A percentile compares a stretch with the other conserved stretches of the same genome.
Conservation (phyloP, 2,888 invertebrate species). For the Cataglyphis albicans region DNA sequence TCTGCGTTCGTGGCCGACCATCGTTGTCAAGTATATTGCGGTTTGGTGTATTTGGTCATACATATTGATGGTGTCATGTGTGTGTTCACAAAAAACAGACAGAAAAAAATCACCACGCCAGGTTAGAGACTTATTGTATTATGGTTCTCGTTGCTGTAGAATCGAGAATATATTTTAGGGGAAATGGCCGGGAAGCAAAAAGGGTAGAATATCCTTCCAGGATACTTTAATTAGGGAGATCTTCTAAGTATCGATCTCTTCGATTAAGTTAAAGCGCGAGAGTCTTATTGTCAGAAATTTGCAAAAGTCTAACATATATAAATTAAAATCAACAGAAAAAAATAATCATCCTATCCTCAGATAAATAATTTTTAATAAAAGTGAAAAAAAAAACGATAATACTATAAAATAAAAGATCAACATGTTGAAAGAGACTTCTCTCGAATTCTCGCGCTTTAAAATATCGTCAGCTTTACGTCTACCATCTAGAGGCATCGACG, state of each 20-base stretch:
- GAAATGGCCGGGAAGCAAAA: not conserved
- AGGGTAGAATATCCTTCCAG: not conserved
- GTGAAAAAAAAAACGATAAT: not conserved
- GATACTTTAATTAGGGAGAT: conserved; percentile 28
- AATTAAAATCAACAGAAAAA: not conserved
- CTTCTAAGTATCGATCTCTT: conserved; percentile 16
- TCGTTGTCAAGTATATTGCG: conserved; percentile 55
- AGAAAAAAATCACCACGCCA: conserved; percentile 58
- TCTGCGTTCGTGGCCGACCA: conserved; percentile 89
- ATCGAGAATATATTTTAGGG: conserved; percentile 30
- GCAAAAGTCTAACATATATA: not conserved
- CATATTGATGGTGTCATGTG: conserved; percentile 20
- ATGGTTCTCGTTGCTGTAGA: conserved; percentile 54
- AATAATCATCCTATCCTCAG: not conserved
- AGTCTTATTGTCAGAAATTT: not conserved
- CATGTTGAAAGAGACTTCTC: not conserved
- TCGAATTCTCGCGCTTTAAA: conserved; percentile 16
- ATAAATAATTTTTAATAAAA: not conserved
- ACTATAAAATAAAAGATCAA: too few species aligned
- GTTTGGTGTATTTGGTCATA: conserved; percentile 41
- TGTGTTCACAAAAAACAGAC: conserved; percentile 62
- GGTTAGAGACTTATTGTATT: conserved; percentile 58
- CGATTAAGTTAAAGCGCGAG: conserved; percentile 8
- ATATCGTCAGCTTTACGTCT: not conserved
- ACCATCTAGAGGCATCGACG: conserved; percentile 38